Conservation (phyloP, 2,888 invertebrate species). For the Coleophora flavipennella region DNA sequence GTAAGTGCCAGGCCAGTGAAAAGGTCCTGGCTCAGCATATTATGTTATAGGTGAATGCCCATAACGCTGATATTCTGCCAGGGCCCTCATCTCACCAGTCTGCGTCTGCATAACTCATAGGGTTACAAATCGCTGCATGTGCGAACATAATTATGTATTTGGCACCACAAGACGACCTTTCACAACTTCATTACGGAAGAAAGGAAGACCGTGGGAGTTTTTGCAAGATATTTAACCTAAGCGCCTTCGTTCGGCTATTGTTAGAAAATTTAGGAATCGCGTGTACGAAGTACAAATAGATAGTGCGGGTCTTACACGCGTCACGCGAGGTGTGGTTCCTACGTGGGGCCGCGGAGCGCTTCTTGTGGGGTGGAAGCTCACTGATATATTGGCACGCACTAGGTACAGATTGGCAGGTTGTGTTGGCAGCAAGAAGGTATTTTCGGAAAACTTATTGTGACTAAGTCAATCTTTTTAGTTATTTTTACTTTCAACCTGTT, state of each 20-base stretch:
- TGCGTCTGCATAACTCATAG: too few relatives aligned
- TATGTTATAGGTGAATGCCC: too few relatives aligned
- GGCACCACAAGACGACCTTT: neutral
- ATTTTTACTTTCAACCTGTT: too few relatives aligned
- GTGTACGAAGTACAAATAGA: constrained; percentile 26
- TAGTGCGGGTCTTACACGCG: constrained; percentile 26
- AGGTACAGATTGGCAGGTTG: constrained; percentile 10
- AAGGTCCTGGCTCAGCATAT: too few relatives aligned
- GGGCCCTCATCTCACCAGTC: too few relatives aligned
- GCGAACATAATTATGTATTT: too few relatives aligned
- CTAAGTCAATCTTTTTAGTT: too few relatives aligned
- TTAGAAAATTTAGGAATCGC: constrained; percentile 61
- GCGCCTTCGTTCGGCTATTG: constrained; percentile 17
- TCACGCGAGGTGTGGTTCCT: constrained; percentile 33
- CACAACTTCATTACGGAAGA: neutral
- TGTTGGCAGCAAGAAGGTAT: constrained; percentile 6
- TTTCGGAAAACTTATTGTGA: too few relatives aligned
- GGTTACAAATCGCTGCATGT: too few relatives aligned
- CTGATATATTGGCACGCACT: constrained; percentile 42
- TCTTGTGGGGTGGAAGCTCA: constrained; percentile 27
- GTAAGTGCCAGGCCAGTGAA: too few relatives aligned
- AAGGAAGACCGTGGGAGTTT: constrained; percentile 33
- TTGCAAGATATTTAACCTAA: constrained; percentile 40
- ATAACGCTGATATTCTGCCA: too few relatives aligned
- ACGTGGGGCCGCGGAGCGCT: constrained; percentile 23